Percentiles rank a stretch among this genome's conserved stretches.
Evolutionary conservation across 2,797 vertebrate species (phyloP).

Genomic region (Uromys caudimaculatus): DNA sequence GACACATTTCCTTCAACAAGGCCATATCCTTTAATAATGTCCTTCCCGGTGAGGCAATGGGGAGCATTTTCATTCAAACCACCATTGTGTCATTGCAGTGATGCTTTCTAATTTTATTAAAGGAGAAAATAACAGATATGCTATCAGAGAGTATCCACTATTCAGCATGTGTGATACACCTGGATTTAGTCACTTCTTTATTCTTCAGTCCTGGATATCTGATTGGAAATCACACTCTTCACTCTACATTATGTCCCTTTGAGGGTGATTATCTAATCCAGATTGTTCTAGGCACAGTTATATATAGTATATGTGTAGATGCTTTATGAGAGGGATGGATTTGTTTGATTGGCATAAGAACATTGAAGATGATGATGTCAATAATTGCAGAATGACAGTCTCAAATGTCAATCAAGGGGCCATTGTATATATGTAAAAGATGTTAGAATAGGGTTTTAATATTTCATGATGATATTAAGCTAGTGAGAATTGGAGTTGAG

Average conservation of each 20-base stretch:
- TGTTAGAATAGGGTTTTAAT: not conserved
- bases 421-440: not conserved
- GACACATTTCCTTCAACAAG: not conserved
- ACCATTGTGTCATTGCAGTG: not conserved
- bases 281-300: not conserved
- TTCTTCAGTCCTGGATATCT: not conserved
- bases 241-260: fast-evolving
- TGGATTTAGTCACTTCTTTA: not conserved
- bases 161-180: not conserved
- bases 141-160: not conserved
- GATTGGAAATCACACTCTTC: not conserved
- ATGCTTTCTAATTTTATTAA: not conserved
- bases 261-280: not conserved
- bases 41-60: not conserved
- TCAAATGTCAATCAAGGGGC: not conserved
- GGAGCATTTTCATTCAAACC: not conserved
- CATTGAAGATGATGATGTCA: not conserved
- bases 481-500: not conserved
- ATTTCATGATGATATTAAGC: not conserved
- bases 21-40: not conserved
- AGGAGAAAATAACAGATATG: not conserved
- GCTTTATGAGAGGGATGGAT: not conserved
- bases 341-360: not conserved
- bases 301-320: not conserved
- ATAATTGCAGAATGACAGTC: not conserved